Conservation (phyloP, 2,888 invertebrate species). For the Reticulitermes lucifugus region DNA sequence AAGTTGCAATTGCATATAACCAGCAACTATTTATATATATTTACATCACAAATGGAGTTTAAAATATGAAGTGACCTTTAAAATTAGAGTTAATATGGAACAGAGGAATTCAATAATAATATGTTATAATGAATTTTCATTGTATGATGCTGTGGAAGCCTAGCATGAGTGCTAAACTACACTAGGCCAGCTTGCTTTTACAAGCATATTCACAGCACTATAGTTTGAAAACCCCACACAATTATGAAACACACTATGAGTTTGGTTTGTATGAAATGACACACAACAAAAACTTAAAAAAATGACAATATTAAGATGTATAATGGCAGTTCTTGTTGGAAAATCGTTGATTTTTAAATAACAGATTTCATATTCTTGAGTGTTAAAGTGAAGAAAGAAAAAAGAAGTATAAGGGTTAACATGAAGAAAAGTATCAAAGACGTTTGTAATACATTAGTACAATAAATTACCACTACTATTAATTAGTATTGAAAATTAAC, state of each 20-base stretch:
- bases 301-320: constrained; percentile 18
- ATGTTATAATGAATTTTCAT: neutral
- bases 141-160: no score
- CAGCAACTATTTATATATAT: constrained; percentile 46
- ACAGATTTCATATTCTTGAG: neutral
- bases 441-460: neutral
- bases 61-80: constrained; percentile 28
- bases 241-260: neutral
- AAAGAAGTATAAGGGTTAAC: neutral
- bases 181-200: no score
- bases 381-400: neutral
- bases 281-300: neutral
- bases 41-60: constrained; percentile 42
- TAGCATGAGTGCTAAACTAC: no score
- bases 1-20: constrained; percentile 41
- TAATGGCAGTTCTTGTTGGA: constrained; percentile 36
- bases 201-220: no score
- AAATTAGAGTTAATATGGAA: neutral
- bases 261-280: neutral
- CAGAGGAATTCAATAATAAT: neutral
- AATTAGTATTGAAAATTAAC: constrained; percentile 39
- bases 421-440: constrained; percentile 10
- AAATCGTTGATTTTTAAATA: constrained; percentile 18
- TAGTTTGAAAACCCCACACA: neutral
- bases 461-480: constrained; percentile 27